Base-by-base conservation (phyloP, 2,113 vertebrate genomes). In the Daubentonia madagascariensis region DNA sequence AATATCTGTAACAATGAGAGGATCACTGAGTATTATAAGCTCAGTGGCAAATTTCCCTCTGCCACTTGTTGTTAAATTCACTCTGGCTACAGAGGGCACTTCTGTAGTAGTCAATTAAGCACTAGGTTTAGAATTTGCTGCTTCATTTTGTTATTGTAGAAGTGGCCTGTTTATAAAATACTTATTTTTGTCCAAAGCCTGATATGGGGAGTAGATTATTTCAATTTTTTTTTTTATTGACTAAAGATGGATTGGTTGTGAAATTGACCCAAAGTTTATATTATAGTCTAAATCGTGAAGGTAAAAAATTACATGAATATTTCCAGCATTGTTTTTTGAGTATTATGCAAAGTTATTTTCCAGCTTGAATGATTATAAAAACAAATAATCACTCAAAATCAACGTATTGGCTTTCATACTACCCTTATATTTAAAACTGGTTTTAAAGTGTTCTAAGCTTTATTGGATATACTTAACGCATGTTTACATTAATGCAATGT, bases 361-460 rank as follows among this genome's bases (percentile, higher is more conserved):
- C 32, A 79, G 40, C 89, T 94, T 84, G 76, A 97, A 79, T 95
- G 35, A 83, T 93, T 93, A 95, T 96, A 65, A 97, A 89, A 81
- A 43, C n/a, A 89, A 61, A 90, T 85, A 93, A 32, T 88, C 30
- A 86, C 18, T 76, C 9, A 70, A 63, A 85, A 52, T 54, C 16
- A 96, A 97, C 93, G 45, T 52, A 75, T 75, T 96, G 6, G 50
- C 23, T 94, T 96, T 87, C 1, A 0, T 43, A 57, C 6, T 59
- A 80, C 28, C 12, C 17, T 50, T 84, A 25, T 48, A 10, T 72
- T 2, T 95, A 89, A 65, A 59, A 59, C 89, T 94, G 52, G n/a
- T 54, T 92, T 97, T 96, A 97, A 96, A 57, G 57, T 98, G 63
- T 78, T 48, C 20, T 94, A 76, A 92, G 48, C 52, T 95, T 98